A percentile compares a stretch with the other conserved stretches of the same genome.
Conservation (phyloP, 2,113 vertebrate species). For the Eptatretus burgeri region DNA sequence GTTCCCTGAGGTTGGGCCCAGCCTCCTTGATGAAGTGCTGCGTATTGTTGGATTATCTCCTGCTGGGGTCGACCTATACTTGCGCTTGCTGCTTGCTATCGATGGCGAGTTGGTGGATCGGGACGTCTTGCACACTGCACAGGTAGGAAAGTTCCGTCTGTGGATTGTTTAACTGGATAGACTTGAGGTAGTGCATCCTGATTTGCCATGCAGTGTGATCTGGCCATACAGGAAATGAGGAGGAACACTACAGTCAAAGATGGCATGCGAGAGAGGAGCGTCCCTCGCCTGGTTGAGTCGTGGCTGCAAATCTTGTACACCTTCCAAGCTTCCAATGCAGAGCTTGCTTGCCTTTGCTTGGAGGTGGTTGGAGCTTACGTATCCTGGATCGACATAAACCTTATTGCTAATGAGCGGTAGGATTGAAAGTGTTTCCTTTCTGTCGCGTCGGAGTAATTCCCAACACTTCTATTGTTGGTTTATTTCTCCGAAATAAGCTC, state of each 20-base stretch:
- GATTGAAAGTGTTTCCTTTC: not conserved
- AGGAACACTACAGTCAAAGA: slow-evolving; percentile 87
- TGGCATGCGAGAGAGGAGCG: slow-evolving; percentile 70
- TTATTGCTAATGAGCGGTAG: slow-evolving; percentile 91
- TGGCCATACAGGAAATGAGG: slow-evolving; percentile 33
- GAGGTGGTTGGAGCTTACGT: slow-evolving; percentile 88
- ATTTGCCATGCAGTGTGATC: too few species aligned
- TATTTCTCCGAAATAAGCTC: too few species aligned
- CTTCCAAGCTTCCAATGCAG: slow-evolving; percentile 60
- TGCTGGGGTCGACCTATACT: slow-evolving; percentile 62
- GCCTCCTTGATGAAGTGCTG: slow-evolving; percentile 85
- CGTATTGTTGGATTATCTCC: slow-evolving; percentile 63
- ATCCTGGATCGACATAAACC: slow-evolving; percentile 91
- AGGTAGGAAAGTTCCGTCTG: slow-evolving; percentile 22
- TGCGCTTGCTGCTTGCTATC: slow-evolving; percentile 78
- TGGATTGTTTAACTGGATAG: too few species aligned
- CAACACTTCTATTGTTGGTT: too few species aligned
- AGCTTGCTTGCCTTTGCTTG: slow-evolving; percentile 94
- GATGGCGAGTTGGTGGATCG: slow-evolving; percentile 79
- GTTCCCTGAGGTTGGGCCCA: slow-evolving; percentile 78
- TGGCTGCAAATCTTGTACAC: slow-evolving; percentile 94
- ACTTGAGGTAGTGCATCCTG: too few species aligned
- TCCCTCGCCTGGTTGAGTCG: slow-evolving; percentile 78
- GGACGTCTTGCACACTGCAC: slow-evolving; percentile 52
- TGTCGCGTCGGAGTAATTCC: too few species aligned